Conservation (phyloP, 2,797 vertebrate genomes). For the Schizopygopsis malacanthus region DNA sequence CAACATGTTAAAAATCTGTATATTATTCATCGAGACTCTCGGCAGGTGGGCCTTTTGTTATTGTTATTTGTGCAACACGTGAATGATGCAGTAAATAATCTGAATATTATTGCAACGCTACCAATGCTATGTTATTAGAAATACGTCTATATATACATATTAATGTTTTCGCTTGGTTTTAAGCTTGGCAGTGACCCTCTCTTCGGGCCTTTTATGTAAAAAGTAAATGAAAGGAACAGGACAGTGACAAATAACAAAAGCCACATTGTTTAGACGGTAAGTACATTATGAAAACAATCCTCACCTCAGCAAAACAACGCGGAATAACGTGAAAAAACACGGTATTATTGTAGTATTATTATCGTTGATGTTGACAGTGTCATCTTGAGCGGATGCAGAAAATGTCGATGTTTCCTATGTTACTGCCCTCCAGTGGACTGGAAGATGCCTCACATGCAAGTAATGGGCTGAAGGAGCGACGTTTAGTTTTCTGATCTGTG, state of each 20-base stretch:
- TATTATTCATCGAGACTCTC: constrained; percentile 7
- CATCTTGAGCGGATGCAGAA: constrained; percentile 7
- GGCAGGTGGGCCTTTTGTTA: constrained; percentile 18
- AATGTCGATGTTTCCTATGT: neutral
- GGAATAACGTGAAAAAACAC: neutral
- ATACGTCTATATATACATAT: neutral
- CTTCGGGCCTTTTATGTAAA: constrained; percentile 7
- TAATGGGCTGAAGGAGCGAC: neutral
- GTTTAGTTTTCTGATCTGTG: neutral
- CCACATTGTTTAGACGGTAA: neutral
- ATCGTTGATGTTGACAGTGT: constrained; percentile 1
- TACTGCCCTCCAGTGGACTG: constrained; percentile 23
- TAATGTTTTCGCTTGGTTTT: neutral
- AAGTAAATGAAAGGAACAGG: neutral
- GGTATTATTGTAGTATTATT: neutral
- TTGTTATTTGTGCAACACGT: constrained; percentile 37
- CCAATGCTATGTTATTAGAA: neutral
- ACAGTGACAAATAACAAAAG: neutral
- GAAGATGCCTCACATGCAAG: neutral
- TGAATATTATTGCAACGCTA: neutral
- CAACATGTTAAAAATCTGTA: neutral
- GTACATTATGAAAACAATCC: constrained; percentile 25
- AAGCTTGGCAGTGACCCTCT: neutral
- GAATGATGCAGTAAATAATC: neutral
- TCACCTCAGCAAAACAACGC: neutral